phyloP scores from a whole-genome alignment of 2,888 invertebrate genomes.

The Latrodectus elegans region DNA sequence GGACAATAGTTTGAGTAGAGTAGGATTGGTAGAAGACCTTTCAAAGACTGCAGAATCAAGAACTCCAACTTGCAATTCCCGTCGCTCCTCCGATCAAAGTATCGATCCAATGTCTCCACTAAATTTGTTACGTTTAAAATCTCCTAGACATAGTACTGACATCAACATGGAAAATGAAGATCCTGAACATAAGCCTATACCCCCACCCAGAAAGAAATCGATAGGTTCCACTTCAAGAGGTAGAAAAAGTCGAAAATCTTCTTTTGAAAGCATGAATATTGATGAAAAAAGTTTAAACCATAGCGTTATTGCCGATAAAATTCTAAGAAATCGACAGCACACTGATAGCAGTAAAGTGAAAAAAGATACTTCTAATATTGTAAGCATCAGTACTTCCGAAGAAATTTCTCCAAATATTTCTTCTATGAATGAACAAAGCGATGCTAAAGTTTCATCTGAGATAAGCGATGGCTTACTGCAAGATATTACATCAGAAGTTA shows the following conservation, averaged over 20 bases:
- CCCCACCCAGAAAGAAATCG: conserved; percentile 52
- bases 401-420: not conserved
- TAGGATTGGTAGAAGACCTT: conserved; percentile 24
- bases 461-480: not conserved
- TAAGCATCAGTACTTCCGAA: not conserved
- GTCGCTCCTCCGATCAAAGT: conserved; percentile 45
- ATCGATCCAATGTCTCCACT: conserved; percentile 22
- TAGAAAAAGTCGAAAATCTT: conserved; percentile 47
- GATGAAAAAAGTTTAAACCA: conserved; percentile 43
- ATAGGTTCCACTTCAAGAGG: conserved; percentile 18
- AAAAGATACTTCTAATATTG: not conserved
- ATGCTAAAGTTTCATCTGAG: not conserved
- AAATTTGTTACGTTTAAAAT: conserved; percentile 10
- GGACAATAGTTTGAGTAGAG: conserved; percentile 34
- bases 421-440: not conserved
- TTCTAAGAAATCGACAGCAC: conserved; percentile 8
- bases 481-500: not conserved
- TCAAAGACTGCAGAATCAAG: conserved; percentile 7
- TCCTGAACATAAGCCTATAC: conserved; percentile 7
- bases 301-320: conserved; percentile 43
- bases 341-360: not conserved
- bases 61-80: conserved; percentile 36
- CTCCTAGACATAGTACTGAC: conserved; percentile 3
- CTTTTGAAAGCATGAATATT: conserved; percentile 24
- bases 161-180: not conserved